Percentiles rank a stretch among this genome's conserved stretches.
Evolutionary conservation across 1,140 invertebrate genomes (phyloP).

Genomic region (Lutraria rhynchaena): DNA sequence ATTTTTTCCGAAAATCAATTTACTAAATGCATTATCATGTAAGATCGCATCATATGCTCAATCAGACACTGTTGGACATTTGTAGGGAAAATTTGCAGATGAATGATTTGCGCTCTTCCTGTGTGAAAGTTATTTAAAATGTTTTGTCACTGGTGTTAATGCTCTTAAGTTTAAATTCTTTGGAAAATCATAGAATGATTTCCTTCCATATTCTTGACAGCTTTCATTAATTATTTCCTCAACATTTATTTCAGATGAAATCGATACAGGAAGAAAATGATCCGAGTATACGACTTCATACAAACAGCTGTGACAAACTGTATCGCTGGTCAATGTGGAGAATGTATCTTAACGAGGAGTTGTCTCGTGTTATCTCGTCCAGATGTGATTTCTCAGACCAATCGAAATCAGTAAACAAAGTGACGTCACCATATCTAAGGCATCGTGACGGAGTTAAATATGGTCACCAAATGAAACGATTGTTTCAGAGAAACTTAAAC

Average conservation of each 20-base stretch:
- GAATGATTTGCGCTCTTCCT: too few relatives aligned
- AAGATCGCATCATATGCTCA: too few relatives aligned
- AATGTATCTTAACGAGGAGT: constrained; percentile 47
- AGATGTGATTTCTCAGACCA: not conserved
- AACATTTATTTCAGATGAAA: constrained; percentile 33
- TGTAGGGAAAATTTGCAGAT: too few relatives aligned
- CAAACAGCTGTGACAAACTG: constrained; percentile 14
- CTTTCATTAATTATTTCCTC: too few relatives aligned
- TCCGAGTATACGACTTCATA: constrained; percentile 6
- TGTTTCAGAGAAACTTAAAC: not conserved
- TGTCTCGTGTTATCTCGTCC: constrained; percentile 21
- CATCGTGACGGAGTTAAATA: constrained; percentile 10
- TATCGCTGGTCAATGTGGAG: constrained; percentile 45
- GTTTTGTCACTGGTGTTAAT: too few relatives aligned
- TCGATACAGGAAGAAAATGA: not conserved
- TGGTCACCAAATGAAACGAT: constrained; percentile 28
- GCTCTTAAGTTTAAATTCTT: too few relatives aligned
- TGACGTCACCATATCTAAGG: constrained; percentile 18
- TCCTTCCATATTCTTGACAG: too few relatives aligned
- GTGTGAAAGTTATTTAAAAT: too few relatives aligned
- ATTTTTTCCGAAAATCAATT: too few relatives aligned
- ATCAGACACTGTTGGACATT: too few relatives aligned
- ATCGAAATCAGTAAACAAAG: not conserved
- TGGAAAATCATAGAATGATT: too few relatives aligned
- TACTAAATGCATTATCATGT: too few relatives aligned